Base-by-base conservation (phyloP, 2,113 vertebrate species). In the Hippocampus barbouri region DNA sequence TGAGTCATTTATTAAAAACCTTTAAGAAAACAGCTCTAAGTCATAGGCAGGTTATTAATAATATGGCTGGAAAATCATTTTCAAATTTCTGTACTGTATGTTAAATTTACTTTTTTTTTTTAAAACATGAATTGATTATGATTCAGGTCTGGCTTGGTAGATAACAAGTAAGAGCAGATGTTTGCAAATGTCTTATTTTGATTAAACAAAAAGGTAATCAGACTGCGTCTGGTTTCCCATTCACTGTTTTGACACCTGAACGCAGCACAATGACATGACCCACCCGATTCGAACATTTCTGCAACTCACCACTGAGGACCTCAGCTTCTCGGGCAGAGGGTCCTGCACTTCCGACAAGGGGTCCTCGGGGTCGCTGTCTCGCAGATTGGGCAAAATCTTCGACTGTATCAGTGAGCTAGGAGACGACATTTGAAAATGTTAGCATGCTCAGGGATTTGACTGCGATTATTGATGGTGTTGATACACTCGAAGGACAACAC, bases 311-410 rank as follows among this genome's bases (percentile, higher is more conserved):
- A 99, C 96, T 71, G 96, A 98, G 87, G 94, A 96, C 87, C 90
- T 93, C 77, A 99, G 95, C 89, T 99, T 99, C 78, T 97, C 97
- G 16, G 97, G 97, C 63, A 99, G 89, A 71, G 97, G 97, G 81
- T 99, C 97, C 91, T 97, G 96, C 20, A 98, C 96, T 87, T 99
- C 97, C 78, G 95, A 94, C 41, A 98, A 85, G 68, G 97, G 97
- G 85, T 99, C 97, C 87, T 99, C 97, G 16, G 96, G 96, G 87
- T 98, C 97, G 89, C 98, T 96, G 84, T 97, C 96, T 88, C 95
- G 96, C 77, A 95, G 87, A 87, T 94, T 95, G 76, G 95, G 95
- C 83, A 98, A 94, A 86, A 99, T 90, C 87, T 97, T 98, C 76
- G 96, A 95, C 90, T 97, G 96, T 72, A 98, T 91, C 92, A 99